Base-by-base conservation (phyloP, 2,797 vertebrate genomes). In the Crocodylus rhombifer region DNA sequence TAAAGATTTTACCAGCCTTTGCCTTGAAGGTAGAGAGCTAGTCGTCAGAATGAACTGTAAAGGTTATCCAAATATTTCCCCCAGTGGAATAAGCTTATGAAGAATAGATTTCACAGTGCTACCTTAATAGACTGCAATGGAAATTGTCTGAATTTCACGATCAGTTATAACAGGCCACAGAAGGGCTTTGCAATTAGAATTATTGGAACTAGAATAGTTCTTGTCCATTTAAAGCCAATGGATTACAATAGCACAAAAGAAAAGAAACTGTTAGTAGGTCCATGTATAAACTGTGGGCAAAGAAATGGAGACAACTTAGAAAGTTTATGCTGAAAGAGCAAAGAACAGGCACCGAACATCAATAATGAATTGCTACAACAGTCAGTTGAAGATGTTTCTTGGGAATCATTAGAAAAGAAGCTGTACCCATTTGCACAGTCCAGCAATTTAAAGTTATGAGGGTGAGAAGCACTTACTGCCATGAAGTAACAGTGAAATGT, bases 401-500 rank as follows among this genome's bases (percentile, higher is more conserved):
- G 28, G 36, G 65, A 88, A 92, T 91, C 77, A 81, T 81, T 82
- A 82, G 83, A 91, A 95, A 95, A 89, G 11, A 75, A 94, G 78
- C 33, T 20, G 26, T 84, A 91, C 77, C 63, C 67, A 56, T 91
- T 95, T 95, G 75, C 69, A 92, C 84, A 88, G 10, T 62, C 16
- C 77, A 93, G 82, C 57, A 79, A 91, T 89, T 94, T 93, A 88
- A 93, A 89, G 86, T 93, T 96, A 80, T 89, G 83, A 88, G 87
- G 62, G 86, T 85, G 87, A 82, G 82, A 92, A 90, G 63, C 67
- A 84, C 58, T 93, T 90, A 82, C 23, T 84, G 60, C 64, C 80
- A 85, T 79, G 93, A 95, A 96, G 88, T 96, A 95, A 96, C 87
- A 92, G 94, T 96, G 94, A 97, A 96, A 95, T 87, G 65, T 95